A percentile compares a stretch with the other conserved stretches of the same genome.
phyloP scores from a whole-genome alignment of 2,797 vertebrate species.

The Pseudochirops corinnae region DNA sequence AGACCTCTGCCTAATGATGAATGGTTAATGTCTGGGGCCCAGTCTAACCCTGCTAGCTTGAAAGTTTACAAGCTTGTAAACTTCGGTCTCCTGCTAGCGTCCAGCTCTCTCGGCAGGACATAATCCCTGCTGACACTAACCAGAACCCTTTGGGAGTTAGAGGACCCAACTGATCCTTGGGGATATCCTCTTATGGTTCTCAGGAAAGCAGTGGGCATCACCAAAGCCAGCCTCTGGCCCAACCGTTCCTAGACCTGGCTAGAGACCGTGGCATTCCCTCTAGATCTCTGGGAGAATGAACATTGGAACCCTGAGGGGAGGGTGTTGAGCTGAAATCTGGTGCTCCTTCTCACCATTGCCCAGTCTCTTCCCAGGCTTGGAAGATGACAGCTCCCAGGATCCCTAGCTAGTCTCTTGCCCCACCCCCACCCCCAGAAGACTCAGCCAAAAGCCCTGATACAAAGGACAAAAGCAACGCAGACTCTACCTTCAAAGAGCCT shows the following conservation, averaged over 20 bases:
- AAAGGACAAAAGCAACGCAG: too few species aligned
- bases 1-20: not conserved
- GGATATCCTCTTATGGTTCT: not conserved
- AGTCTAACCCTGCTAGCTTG: not conserved
- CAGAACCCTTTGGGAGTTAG: conserved; percentile 20
- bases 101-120: not conserved
- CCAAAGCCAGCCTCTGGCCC: not conserved
- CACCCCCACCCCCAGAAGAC: not conserved
- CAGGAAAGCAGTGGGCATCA: not conserved
- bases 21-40: not conserved
- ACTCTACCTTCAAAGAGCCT: not conserved
- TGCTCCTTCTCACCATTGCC: not conserved
- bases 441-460: not conserved
- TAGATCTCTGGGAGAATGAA: not conserved
- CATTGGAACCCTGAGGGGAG: not conserved
- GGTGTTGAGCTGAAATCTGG: not conserved
- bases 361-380: not conserved
- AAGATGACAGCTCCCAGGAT: not conserved
- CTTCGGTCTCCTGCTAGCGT: conserved; percentile 46
- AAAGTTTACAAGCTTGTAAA: conserved; percentile 42
- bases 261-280: not conserved
- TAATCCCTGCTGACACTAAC: conserved; percentile 29
- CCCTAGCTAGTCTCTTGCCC: not conserved
- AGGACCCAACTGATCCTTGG: not conserved
- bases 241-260: not conserved